phyloP scores from a whole-genome alignment of 2,113 vertebrate genomes.

The Miniopterus natalensis region DNA sequence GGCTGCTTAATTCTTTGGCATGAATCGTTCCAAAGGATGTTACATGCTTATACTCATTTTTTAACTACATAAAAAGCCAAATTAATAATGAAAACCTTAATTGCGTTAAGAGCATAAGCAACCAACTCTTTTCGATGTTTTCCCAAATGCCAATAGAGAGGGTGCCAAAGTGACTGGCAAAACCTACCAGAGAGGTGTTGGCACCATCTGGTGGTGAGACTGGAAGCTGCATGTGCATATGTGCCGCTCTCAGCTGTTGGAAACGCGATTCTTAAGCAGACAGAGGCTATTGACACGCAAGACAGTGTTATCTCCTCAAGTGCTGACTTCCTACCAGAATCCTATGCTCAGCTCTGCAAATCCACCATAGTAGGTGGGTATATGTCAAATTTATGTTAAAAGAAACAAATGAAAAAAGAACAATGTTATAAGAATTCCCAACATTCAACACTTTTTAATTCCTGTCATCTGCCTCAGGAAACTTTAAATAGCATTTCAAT shows the following conservation, averaged over 20 bases:
- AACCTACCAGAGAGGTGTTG: slow-evolving; percentile 7
- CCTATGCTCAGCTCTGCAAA: not conserved
- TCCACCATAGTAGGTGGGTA: not conserved
- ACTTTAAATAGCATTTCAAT: not conserved
- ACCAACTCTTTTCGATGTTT: not conserved
- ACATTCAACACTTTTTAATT: not conserved
- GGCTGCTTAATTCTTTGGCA: slow-evolving; percentile 14
- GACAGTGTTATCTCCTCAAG: not conserved
- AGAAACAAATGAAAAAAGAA: not conserved
- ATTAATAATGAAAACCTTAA: slow-evolving; percentile 48
- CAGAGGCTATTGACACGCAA: not conserved
- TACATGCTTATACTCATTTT: not conserved
- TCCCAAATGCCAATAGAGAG: not conserved
- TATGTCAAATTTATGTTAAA: not conserved
- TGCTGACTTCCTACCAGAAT: not conserved
- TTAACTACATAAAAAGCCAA: slow-evolving; percentile 45
- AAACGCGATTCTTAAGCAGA: not conserved
- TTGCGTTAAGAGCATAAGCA: not conserved
- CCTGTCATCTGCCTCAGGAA: not conserved
- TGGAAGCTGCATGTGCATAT: not conserved
- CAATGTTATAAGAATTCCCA: not conserved
- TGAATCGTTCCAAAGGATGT: not conserved
- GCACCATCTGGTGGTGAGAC: slow-evolving; percentile 64
- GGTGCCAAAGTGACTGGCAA: not conserved
- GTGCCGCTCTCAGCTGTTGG: not conserved